These are phyloP conservation scores for Brachionus paranguensis DNA, from an alignment of 1,140 invertebrate genomes.

Conservation along the genomic window DNA sequence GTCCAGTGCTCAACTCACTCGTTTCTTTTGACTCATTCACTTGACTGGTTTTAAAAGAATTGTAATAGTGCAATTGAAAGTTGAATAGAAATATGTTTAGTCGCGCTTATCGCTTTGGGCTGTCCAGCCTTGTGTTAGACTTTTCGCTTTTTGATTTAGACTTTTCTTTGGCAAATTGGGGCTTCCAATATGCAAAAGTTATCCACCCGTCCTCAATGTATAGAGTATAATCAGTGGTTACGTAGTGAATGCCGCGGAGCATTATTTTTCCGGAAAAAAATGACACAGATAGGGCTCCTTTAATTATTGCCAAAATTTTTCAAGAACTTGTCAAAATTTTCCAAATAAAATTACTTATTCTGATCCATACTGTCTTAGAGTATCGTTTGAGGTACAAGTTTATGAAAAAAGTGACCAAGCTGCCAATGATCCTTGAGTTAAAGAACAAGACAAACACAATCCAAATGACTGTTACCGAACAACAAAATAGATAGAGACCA, in stretches of 20 bases:
- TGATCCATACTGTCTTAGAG: conserved; percentile 77
- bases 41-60: conserved; percentile 14
- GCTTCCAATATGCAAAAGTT: conserved; percentile 91
- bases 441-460: conserved; percentile 89
- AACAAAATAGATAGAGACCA: conserved; percentile 31
- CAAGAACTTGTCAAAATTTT: conserved; percentile 36
- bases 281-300: conserved; percentile 83
- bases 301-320: conserved; percentile 41
- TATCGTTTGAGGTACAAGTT: conserved; percentile 68
- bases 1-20: conserved; percentile 52
- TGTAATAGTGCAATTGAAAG: conserved; percentile 39
- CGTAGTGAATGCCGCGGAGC: conserved; percentile 90
- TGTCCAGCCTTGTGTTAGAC: not conserved
- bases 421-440: conserved; percentile 82
- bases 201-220: conserved; percentile 92
- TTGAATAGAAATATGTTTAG: conserved; percentile 16
- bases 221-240: conserved; percentile 86
- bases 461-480: conserved; percentile 65
- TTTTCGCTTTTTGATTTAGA: conserved; percentile 60
- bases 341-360: conserved; percentile 62
- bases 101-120: not conserved
- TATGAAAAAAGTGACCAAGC: conserved; percentile 77
- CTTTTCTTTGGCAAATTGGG: conserved; percentile 88
- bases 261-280: conserved; percentile 94
- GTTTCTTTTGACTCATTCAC: conserved; percentile 60